Conservation (phyloP, 2,888 invertebrate genomes). For the Pinctada fucata region DNA sequence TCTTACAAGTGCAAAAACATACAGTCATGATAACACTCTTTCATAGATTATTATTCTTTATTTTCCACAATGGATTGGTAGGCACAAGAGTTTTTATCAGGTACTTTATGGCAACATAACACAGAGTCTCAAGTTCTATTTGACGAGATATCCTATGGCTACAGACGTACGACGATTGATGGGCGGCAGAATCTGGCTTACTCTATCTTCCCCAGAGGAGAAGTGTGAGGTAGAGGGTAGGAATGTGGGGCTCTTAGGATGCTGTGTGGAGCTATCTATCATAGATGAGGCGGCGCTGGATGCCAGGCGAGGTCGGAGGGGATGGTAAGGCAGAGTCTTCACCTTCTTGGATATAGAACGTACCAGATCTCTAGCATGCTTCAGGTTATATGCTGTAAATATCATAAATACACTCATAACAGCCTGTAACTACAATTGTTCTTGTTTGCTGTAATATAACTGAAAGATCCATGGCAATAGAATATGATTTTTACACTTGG, state of each 20-base stretch:
- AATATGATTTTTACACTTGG: background rate
- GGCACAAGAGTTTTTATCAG: no score
- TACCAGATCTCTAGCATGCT: conserved; percentile 74
- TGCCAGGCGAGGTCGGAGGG: conserved; percentile 23
- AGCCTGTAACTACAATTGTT: background rate
- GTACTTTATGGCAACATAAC: no score
- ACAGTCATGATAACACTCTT: no score
- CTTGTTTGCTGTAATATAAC: background rate
- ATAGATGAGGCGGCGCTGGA: conserved; percentile 9
- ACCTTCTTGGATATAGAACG: conserved; percentile 74
- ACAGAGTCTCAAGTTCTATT: no score
- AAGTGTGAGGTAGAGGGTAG: conserved; percentile 21
- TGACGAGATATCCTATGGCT: conserved; percentile 24
- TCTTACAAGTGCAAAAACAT: no score
- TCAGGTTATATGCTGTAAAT: conserved; percentile 72
- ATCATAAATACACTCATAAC: background rate
- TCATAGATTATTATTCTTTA: no score
- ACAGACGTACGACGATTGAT: conserved; percentile 31
- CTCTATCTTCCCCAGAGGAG: conserved; percentile 13
- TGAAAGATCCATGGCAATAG: background rate
- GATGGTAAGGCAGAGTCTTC: conserved; percentile 51
- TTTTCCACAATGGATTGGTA: no score
- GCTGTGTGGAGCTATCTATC: background rate
- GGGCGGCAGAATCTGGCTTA: conserved; percentile 30
- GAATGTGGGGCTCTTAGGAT: conserved; percentile 10